These are phyloP conservation scores for Drosophila lutescens DNA, from an alignment of 2,888 invertebrate species.

Conservation along the genomic window DNA sequence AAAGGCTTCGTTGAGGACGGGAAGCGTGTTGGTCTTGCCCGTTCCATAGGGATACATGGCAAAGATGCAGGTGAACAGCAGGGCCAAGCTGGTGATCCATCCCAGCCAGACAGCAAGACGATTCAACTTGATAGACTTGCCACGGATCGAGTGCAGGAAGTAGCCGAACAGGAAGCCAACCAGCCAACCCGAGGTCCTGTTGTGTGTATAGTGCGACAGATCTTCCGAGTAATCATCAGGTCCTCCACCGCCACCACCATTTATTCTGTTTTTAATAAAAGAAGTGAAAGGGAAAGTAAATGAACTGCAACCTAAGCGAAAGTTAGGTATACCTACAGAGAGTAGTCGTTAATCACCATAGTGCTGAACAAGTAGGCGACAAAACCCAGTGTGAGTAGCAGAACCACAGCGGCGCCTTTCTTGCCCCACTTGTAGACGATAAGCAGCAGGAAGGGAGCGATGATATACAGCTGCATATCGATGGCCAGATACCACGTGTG, in stretches of 20 bases:
- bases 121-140: slow-evolving; percentile 54
- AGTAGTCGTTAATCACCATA: slow-evolving; percentile 67
- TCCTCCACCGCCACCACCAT: neutral
- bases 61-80: slow-evolving; percentile 66
- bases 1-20: slow-evolving; percentile 66
- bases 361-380: slow-evolving; percentile 70
- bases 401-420: slow-evolving; percentile 58
- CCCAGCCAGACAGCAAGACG: slow-evolving; percentile 53
- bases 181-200: slow-evolving; percentile 73
- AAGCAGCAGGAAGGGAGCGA: slow-evolving; percentile 85
- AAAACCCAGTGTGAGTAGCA: slow-evolving; percentile 63
- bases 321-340: slow-evolving; percentile 28
- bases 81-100: slow-evolving; percentile 63
- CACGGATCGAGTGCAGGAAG: slow-evolving; percentile 62
- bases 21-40: slow-evolving; percentile 45
- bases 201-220: slow-evolving; percentile 64
- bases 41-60: slow-evolving; percentile 61
- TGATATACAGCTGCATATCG: slow-evolving; percentile 86
- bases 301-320: too few relatives aligned
- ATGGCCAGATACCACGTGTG: slow-evolving; percentile 86
- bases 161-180: slow-evolving; percentile 76
- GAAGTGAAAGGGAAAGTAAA: too few relatives aligned
- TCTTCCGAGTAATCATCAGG: neutral
- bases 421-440: slow-evolving; percentile 82
- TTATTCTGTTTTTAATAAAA: neutral